phyloP scores from a whole-genome alignment of 2,888 invertebrate genomes.

The Drosophila picticornis region DNA sequence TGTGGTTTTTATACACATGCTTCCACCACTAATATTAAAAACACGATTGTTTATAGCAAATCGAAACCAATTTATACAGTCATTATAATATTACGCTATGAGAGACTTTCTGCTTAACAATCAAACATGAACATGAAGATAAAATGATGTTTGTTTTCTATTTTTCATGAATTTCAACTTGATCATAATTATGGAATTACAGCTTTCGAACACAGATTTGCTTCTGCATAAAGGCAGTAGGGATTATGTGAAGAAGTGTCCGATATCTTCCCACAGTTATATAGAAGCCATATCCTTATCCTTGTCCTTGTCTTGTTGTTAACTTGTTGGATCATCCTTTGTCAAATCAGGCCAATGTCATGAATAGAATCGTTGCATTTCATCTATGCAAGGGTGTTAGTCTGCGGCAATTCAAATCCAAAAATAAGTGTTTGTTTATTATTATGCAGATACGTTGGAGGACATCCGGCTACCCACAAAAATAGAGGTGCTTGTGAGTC shows the following conservation, averaged over 20 bases:
- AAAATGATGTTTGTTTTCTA: neutral
- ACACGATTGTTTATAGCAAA: neutral
- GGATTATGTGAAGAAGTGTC: too few relatives aligned
- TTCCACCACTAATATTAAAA: neutral
- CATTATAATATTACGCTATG: neutral
- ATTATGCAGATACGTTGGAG: constrained; percentile 88
- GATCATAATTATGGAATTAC: neutral
- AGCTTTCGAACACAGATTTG: neutral
- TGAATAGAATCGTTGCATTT: neutral
- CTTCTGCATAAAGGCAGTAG: neutral
- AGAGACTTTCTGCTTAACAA: neutral
- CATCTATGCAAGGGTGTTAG: neutral
- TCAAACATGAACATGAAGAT: neutral
- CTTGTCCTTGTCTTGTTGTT: too few relatives aligned
- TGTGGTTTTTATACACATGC: neutral
- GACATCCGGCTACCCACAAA: constrained; percentile 92
- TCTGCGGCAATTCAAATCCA: neutral
- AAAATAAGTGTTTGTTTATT: neutral
- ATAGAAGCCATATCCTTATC: too few relatives aligned
- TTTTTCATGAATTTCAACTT: neutral
- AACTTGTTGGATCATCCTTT: neutral
- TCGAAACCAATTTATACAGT: neutral
- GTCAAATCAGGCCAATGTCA: neutral
- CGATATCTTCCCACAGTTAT: too few relatives aligned
- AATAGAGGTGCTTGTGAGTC: constrained; percentile 90